Conservation (phyloP, 2,797 vertebrate species). For the Falco peregrinus region DNA sequence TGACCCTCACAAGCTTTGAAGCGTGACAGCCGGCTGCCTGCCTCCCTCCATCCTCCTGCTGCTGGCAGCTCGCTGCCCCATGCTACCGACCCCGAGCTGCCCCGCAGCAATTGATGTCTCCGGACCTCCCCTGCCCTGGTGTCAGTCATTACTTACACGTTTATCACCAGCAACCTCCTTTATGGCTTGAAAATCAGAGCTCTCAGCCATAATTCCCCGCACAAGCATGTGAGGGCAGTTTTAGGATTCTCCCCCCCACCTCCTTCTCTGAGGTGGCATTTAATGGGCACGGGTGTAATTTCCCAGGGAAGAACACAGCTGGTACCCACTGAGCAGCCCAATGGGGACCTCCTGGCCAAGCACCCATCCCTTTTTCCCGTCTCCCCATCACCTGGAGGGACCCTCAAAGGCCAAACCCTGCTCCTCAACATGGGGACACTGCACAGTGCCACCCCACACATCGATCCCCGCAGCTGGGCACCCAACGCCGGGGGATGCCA, state of each 20-base stretch:
- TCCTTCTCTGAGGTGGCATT: not conserved
- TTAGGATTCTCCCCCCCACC: rapidly evolving
- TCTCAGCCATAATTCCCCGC: not conserved
- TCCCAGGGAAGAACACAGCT: not conserved
- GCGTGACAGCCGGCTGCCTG: rapidly evolving
- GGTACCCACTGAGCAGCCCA: not conserved
- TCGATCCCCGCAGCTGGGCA: rapidly evolving
- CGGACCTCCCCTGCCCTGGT: not conserved
- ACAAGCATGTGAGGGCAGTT: rapidly evolving
- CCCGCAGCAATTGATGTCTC: not conserved
- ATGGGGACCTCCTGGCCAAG: rapidly evolving
- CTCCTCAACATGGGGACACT: rapidly evolving
- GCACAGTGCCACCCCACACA: not conserved
- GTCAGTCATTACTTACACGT: conserved; percentile 1
- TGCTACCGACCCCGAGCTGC: not conserved
- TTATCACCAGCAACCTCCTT: conserved; percentile 22
- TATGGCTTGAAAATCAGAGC: conserved; percentile 17
- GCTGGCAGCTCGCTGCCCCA: not conserved
- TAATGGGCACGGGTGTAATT: not conserved
- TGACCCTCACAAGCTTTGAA: not conserved
- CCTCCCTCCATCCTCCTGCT: not conserved
- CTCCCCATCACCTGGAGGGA: not conserved
- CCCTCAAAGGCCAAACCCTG: not conserved
- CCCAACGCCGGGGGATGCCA: rapidly evolving
- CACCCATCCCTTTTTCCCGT: not conserved